Conservation (phyloP, 2,113 vertebrate genomes). For the Scatophagus argus region DNA sequence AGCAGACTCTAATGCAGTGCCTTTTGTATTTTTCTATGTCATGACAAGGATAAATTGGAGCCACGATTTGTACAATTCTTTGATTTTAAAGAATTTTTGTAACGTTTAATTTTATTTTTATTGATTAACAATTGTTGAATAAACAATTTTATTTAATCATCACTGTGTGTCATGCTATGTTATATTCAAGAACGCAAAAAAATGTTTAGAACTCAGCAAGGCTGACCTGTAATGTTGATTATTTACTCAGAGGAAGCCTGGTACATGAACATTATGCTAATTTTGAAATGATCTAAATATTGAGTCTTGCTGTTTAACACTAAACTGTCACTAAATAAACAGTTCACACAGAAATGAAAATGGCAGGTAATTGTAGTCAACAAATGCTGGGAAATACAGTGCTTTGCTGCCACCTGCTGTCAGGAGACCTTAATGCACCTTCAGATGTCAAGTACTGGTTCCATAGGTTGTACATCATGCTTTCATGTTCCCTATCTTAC, state of each 20-base stretch:
- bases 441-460: neutral
- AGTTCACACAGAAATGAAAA: neutral
- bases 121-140: slow-evolving; percentile 80
- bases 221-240: neutral
- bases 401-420: slow-evolving; percentile 73
- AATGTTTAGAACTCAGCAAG: neutral
- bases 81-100: slow-evolving; percentile 78
- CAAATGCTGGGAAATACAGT: neutral
- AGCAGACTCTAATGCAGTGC: slow-evolving; percentile 79
- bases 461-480: neutral
- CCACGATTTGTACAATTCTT: slow-evolving; percentile 79
- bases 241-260: neutral
- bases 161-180: neutral
- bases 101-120: slow-evolving; percentile 81
- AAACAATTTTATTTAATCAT: slow-evolving; percentile 81
- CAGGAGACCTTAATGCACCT: neutral
- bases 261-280: neutral
- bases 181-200: neutral
- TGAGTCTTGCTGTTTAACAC: neutral
- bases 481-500: neutral
- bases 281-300: neutral
- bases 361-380: rapidly evolving
- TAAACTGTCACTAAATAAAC: neutral
- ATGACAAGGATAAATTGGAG: slow-evolving; percentile 63
- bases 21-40: slow-evolving; percentile 87